Evolutionary conservation across 1,140 invertebrate genomes (phyloP).

Genomic region (Danaus melanippus): DNA sequence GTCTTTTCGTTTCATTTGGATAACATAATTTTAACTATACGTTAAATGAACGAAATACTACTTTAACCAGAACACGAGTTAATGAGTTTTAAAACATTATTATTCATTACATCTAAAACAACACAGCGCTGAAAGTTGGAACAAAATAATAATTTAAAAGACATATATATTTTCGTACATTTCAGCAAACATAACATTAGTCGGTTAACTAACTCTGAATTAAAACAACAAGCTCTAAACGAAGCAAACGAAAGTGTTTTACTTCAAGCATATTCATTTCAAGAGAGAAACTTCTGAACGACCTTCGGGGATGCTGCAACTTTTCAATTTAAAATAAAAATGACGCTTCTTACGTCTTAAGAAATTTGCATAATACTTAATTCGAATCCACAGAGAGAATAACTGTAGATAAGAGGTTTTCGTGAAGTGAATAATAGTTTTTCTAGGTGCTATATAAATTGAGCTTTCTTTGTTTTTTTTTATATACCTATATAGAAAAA

Average conservation of each 20-base stretch:
- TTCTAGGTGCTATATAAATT: too few species aligned
- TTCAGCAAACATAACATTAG: constrained; percentile 4
- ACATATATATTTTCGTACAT: constrained; percentile 1
- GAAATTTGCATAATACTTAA: constrained; percentile 57
- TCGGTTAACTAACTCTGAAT: constrained; percentile 13
- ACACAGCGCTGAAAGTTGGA: neutral
- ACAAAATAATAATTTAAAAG: constrained; percentile 1
- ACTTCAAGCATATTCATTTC: constrained; percentile 55
- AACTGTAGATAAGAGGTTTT: constrained; percentile 14
- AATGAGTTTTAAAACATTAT: too few species aligned
- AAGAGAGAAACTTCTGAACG: constrained; percentile 60
- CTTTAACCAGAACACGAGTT: too few species aligned
- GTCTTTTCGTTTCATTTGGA: too few species aligned
- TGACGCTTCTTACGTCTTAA: constrained; percentile 43
- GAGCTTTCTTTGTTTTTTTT: too few species aligned
- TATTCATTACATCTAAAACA: too few species aligned
- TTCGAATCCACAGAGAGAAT: constrained; percentile 12
- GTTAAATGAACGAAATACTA: too few species aligned
- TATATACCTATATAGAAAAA: too few species aligned
- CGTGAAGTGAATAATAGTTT: neutral
- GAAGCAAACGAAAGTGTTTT: constrained; percentile 61
- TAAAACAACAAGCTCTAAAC: constrained; percentile 26
- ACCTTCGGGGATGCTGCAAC: constrained; percentile 56
- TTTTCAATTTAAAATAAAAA: constrained; percentile 56
- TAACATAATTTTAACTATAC: too few species aligned